phyloP scores from a whole-genome alignment of 2,797 vertebrate genomes.

The Channallabes apus region DNA sequence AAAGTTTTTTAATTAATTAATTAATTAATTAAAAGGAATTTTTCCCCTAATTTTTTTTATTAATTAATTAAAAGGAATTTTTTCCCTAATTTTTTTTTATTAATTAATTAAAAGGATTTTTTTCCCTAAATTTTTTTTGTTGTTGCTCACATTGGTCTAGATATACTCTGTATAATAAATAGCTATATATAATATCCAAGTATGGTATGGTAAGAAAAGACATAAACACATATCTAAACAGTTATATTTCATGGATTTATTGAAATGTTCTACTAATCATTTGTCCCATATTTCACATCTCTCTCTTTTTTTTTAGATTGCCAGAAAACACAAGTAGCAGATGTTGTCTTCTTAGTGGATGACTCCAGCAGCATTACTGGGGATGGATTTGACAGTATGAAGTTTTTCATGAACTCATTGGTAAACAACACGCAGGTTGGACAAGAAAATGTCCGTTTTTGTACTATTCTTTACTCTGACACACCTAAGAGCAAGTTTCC shows the following conservation, averaged over 20 bases:
- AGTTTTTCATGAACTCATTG: conserved; percentile 73
- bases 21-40: no score
- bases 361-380: conserved; percentile 65
- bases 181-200: background rate
- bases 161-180: background rate
- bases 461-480: conserved; percentile 69
- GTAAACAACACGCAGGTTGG: conserved; percentile 75
- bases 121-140: no score
- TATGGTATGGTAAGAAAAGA: background rate
- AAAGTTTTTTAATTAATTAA: background rate
- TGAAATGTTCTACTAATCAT: background rate
- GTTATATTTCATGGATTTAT: background rate
- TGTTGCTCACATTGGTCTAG: background rate
- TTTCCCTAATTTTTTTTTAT: no score
- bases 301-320: conserved; percentile 64
- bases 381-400: conserved; percentile 70
- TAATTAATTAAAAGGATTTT: no score
- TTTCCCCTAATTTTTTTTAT: no score
- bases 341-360: conserved; percentile 82
- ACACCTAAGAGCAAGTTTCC: conserved; percentile 58
- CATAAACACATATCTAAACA: background rate
- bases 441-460: conserved; percentile 70
- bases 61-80: no score
- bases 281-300: background rate
- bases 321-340: conserved; percentile 73